Evolutionary conservation across 2,888 invertebrate species (phyloP).

Genomic region (Phortica okadai): DNA sequence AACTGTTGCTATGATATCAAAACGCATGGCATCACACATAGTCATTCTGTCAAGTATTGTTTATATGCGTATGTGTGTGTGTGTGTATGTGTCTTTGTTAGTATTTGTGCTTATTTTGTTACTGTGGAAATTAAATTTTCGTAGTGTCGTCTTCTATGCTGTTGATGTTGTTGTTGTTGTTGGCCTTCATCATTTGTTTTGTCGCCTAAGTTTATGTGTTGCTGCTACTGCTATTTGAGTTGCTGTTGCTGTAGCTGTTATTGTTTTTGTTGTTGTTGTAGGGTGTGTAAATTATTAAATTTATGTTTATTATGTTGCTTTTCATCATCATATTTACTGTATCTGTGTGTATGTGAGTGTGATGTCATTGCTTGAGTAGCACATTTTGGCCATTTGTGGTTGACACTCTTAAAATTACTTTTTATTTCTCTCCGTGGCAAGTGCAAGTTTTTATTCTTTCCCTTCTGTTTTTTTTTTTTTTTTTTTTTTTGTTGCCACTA

Average conservation of each 20-base stretch:
- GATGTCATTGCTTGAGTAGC: not conserved
- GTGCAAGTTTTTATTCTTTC: not conserved
- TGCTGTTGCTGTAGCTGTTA: constrained; percentile 2
- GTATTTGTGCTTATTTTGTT: constrained; percentile 52
- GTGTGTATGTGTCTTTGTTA: constrained; percentile 52
- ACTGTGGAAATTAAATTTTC: constrained; percentile 18
- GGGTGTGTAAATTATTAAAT: constrained; percentile 62
- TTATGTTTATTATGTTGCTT: constrained; percentile 62
- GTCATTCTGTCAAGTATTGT: constrained; percentile 67
- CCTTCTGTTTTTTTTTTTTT: not conserved
- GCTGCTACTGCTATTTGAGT: constrained; percentile 1
- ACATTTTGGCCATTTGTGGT: constrained; percentile 6
- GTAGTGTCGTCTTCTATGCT: not conserved
- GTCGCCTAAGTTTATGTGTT: constrained; percentile 10
- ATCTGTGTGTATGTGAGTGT: not conserved
- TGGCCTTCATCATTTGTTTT: not conserved
- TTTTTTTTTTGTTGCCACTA: too few species aligned
- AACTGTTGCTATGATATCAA: constrained; percentile 31
- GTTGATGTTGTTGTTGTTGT: not conserved
- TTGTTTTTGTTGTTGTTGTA: constrained; percentile 3
- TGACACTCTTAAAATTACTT: not conserved
- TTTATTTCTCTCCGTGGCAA: not conserved
- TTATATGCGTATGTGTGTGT: constrained; percentile 35
- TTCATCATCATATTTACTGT: constrained; percentile 43
- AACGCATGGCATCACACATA: constrained; percentile 47